Evolutionary conservation across 1,140 invertebrate species (phyloP), one percentile per base, ranked within the genome.

Genomic region (Delia radicum): DNA sequence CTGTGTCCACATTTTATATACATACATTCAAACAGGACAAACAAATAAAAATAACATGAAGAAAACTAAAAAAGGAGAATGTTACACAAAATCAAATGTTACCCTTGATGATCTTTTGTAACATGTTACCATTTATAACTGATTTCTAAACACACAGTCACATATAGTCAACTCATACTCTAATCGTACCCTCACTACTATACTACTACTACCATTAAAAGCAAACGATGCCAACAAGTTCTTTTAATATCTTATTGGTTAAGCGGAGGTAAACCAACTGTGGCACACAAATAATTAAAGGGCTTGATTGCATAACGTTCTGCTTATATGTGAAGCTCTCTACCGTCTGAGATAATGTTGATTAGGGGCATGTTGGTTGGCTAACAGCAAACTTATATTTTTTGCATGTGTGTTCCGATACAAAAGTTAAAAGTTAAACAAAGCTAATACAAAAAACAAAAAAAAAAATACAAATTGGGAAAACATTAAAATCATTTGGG

Each of bases 61-160:
- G 2, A 48, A 48, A 48, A n/a, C 0, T 2, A 21, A 55, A 55
- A 18, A 21, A n/a, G 48, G 5, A 55, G 48, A 55, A 55, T 55
- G 48, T 55, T 55, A 18, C 48, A 55, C n/a, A 65, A 67, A 69
- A 69, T 69, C 65, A 69, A 69, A 69, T 69, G 65, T 33, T 69
- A 69, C 65, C 31, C 65, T 33, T 69, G 65, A 69, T 69, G 31
- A 69, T 69, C 29, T 21, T 69, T 69, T 69, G 13, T 37, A 28
- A 27, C 62, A 27, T 18, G 2, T 13, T 65, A 29, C 1, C 46
- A 48, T 48, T 48, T 67, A 2, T 21, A 29, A 33, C 21, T 69
- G 29, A 33, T 33, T n/a, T n/a, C n/a, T n/a, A 18, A 8, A 33
- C 29, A 69, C 29, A 3, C 33, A n/a, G n/a, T n/a, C n/a, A n/a